These are phyloP conservation scores for Alethe diademata DNA, from an alignment of 2,113 vertebrate genomes.

Conservation along the genomic window DNA sequence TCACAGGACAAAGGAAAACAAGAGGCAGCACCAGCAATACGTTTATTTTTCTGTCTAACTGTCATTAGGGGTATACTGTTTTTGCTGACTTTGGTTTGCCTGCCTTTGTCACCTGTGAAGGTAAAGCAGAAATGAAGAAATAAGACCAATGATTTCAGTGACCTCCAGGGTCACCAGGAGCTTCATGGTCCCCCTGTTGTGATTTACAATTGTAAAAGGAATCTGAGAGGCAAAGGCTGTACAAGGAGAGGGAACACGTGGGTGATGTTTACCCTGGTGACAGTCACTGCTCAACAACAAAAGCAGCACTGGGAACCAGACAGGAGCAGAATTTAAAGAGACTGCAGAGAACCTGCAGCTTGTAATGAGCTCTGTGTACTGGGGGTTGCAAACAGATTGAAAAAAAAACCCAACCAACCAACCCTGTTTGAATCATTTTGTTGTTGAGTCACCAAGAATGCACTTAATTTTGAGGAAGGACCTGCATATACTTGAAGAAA, in stretches of 20 bases:
- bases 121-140: background rate
- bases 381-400: background rate
- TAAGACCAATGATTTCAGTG: background rate
- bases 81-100: background rate
- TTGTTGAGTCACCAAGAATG: background rate
- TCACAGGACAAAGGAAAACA: background rate
- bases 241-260: background rate
- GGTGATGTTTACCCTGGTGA: background rate
- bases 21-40: background rate
- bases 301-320: background rate
- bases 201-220: background rate
- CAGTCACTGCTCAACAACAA: background rate
- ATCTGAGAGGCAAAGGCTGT: background rate
- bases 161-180: background rate
- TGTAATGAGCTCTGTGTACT: background rate
- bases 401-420: fast-evolving
- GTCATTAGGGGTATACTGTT: background rate
- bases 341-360: background rate
- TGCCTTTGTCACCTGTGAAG: background rate
- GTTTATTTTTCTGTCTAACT: background rate
- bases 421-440: background rate
- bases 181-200: background rate
- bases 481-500: background rate
- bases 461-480: background rate
- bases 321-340: background rate